Percentiles rank a stretch among this genome's conserved stretches.
Evolutionary conservation across 2,888 invertebrate genomes (phyloP).

Genomic region (Anoplius nigerrimus): DNA sequence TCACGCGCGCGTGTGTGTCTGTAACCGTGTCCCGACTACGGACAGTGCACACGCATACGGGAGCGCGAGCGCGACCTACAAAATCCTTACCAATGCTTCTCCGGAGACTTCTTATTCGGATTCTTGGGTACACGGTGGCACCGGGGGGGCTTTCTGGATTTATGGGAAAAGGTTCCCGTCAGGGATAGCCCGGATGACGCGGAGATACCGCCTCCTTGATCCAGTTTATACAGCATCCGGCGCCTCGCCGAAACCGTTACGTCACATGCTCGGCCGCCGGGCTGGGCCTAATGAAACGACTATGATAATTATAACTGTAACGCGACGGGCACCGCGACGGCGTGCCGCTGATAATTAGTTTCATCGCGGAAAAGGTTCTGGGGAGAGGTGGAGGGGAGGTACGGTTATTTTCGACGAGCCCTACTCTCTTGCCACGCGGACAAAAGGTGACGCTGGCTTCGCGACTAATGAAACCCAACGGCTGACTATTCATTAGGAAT

Average conservation of each 20-base stretch:
- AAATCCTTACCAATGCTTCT: slow-evolving; percentile 23
- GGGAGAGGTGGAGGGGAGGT: background rate
- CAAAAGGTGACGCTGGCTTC: slow-evolving; percentile 25
- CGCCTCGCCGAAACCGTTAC: slow-evolving; percentile 28
- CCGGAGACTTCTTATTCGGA: slow-evolving; percentile 31
- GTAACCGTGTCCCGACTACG: no score
- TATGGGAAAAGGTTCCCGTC: slow-evolving; percentile 28
- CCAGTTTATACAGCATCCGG: slow-evolving; percentile 4
- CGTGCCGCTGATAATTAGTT: slow-evolving; percentile 41
- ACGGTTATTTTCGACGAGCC: slow-evolving; percentile 23
- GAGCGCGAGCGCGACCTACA: background rate
- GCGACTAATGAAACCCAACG: slow-evolving; percentile 27
- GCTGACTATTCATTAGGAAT: slow-evolving; percentile 7
- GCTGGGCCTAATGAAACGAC: slow-evolving; percentile 21
- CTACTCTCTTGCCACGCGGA: slow-evolving; percentile 10
- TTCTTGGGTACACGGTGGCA: slow-evolving; percentile 23
- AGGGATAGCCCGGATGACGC: slow-evolving; percentile 9
- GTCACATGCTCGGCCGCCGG: background rate
- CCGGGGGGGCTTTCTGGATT: slow-evolving; percentile 29
- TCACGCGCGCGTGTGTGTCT: background rate
- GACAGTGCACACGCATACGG: background rate
- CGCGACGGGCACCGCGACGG: slow-evolving; percentile 18
- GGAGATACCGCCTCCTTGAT: background rate
- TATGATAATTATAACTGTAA: slow-evolving; percentile 45
- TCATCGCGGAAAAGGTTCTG: slow-evolving; percentile 25